phyloP scores from a whole-genome alignment of 2,888 invertebrate species.

The Drosophila silvestris region DNA sequence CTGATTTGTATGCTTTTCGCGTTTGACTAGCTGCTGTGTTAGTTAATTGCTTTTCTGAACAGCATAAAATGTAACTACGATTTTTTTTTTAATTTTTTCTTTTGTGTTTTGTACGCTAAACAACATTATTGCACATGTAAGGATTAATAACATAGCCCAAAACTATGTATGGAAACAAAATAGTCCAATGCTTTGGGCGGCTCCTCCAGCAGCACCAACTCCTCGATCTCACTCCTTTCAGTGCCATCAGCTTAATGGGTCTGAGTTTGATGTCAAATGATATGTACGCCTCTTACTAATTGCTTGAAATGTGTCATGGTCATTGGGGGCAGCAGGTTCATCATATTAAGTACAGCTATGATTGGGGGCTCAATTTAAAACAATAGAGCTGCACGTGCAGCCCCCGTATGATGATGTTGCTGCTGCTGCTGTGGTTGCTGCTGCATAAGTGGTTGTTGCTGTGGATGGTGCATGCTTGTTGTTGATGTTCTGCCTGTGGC shows the following conservation, averaged over 20 bases:
- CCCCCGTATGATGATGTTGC: slow-evolving; percentile 56
- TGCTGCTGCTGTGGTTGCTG: slow-evolving; percentile 32
- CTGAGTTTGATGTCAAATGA: slow-evolving; percentile 34
- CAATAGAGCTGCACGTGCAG: slow-evolving; percentile 57
- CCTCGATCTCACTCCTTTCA: slow-evolving; percentile 1
- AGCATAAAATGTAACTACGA: slow-evolving; percentile 73
- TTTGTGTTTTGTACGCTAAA: slow-evolving; percentile 47
- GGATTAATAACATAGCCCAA: slow-evolving; percentile 60
- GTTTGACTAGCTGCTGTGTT: slow-evolving; percentile 57
- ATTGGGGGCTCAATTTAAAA: slow-evolving; percentile 48
- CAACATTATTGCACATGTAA: slow-evolving; percentile 75
- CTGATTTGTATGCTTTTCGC: slow-evolving; percentile 45
- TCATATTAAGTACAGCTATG: slow-evolving; percentile 2
- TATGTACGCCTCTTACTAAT: slow-evolving; percentile 58
- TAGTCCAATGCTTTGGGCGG: slow-evolving; percentile 14
- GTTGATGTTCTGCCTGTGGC: slow-evolving; percentile 43
- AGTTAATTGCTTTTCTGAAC: slow-evolving; percentile 67
- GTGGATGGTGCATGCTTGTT: slow-evolving; percentile 55
- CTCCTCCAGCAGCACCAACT: slow-evolving; percentile 11
- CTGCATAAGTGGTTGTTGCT: slow-evolving; percentile 44
- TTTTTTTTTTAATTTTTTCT: slow-evolving; percentile 23
- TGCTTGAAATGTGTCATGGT: slow-evolving; percentile 43
- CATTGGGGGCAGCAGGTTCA: slow-evolving; percentile 12
- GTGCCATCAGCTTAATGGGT: slow-evolving; percentile 16
- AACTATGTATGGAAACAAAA: slow-evolving; percentile 43